phyloP scores from a whole-genome alignment of 2,113 vertebrate genomes.

The Perca schrenkii region DNA sequence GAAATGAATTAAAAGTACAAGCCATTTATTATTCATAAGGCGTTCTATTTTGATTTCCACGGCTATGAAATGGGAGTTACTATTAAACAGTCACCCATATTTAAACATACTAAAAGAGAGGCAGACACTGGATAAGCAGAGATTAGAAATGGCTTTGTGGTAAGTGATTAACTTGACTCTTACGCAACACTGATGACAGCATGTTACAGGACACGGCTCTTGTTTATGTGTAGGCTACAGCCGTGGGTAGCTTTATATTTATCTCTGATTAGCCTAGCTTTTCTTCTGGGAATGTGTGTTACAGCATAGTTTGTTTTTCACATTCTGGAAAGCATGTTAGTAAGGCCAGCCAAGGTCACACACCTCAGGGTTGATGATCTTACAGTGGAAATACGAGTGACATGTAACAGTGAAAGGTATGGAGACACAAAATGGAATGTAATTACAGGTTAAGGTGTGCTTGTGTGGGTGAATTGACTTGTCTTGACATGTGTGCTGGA shows the following conservation, averaged over 20 bases:
- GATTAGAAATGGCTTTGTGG: constrained; percentile 79
- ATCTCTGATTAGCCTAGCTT: constrained; percentile 52
- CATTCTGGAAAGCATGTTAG: constrained; percentile 22
- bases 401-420: constrained; percentile 46
- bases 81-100: constrained; percentile 65
- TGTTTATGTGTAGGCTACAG: constrained; percentile 62
- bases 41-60: constrained; percentile 44
- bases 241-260: constrained; percentile 55
- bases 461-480: constrained; percentile 5
- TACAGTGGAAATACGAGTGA: constrained; percentile 27
- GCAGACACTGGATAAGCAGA: constrained; percentile 73
- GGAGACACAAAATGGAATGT: constrained; percentile 25
- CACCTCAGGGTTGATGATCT: constrained; percentile 44
- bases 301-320: constrained; percentile 32
- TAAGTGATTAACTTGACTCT: constrained; percentile 79
- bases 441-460: constrained; percentile 56
- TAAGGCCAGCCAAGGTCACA: constrained; percentile 18
- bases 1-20: constrained; percentile 11
- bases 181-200: constrained; percentile 74
- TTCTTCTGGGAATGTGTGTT: constrained; percentile 38
- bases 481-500: constrained; percentile 47
- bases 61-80: constrained; percentile 34
- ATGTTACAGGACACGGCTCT: constrained; percentile 48
- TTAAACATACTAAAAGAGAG: constrained; percentile 62
- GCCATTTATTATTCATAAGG: constrained; percentile 22